Percentiles rank a stretch among this genome's conserved stretches.
Conservation (phyloP, 1,140 invertebrate genomes). For the Aphelinus certus region DNA sequence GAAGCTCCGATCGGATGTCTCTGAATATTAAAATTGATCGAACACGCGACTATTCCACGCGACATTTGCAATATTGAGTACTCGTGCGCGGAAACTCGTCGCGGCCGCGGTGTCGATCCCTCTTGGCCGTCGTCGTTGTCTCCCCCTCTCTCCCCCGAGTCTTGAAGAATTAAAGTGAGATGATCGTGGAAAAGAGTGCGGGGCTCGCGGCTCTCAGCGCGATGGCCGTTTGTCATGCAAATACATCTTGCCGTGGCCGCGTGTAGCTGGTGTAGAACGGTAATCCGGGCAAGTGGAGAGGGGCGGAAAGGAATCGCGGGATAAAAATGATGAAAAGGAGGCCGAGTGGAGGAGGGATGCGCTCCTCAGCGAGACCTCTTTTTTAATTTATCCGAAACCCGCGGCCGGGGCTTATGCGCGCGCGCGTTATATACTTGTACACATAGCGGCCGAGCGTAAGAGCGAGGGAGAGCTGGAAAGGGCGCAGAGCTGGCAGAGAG, state of each 20-base stretch:
- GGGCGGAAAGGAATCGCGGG: background rate
- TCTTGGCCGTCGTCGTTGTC: no score
- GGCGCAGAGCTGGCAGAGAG: background rate
- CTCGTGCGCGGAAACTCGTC: no score
- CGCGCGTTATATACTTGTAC: background rate
- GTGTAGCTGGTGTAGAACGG: constrained; percentile 46
- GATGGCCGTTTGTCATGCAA: constrained; percentile 58
- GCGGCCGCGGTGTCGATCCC: no score
- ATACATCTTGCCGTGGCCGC: constrained; percentile 42
- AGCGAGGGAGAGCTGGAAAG: background rate
- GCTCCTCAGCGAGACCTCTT: constrained; percentile 20
- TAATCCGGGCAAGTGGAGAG: constrained; percentile 46
- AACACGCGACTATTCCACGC: no score
- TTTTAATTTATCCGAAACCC: constrained; percentile 55
- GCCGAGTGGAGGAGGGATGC: background rate
- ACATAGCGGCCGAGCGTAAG: background rate
- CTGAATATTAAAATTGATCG: no score
- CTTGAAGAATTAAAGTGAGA: constrained; percentile 20
- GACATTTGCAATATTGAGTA: no score
- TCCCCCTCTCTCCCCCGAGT: background rate
- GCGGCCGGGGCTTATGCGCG: constrained; percentile 9
- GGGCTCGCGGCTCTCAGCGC: background rate
- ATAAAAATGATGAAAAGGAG: constrained; percentile 41
- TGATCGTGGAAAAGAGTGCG: background rate
- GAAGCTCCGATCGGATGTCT: no score